Conservation (phyloP, 1,140 invertebrate species). For the Dendrolimus punctatus region DNA sequence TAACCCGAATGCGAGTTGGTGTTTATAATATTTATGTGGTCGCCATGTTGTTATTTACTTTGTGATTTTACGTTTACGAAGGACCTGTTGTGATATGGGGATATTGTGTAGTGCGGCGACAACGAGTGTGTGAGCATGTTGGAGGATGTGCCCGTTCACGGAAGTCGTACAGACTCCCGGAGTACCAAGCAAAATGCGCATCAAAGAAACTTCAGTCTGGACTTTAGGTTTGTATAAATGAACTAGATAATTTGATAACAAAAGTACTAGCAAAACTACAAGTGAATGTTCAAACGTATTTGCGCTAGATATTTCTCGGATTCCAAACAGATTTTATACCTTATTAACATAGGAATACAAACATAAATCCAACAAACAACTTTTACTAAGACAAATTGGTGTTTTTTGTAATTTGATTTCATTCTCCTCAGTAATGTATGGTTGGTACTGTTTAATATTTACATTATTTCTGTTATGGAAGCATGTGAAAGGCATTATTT, state of each 20-base stretch:
- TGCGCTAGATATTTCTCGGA: too few relatives aligned
- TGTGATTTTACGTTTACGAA: constrained; percentile 33
- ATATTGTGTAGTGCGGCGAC: constrained; percentile 42
- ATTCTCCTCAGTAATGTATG: too few relatives aligned
- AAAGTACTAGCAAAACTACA: constrained; percentile 1
- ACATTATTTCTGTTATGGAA: too few relatives aligned
- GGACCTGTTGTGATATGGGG: constrained; percentile 52
- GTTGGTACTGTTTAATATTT: too few relatives aligned
- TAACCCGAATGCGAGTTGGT: constrained; percentile 11
- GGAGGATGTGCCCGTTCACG: constrained; percentile 65
- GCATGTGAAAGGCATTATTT: too few relatives aligned
- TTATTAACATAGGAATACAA: too few relatives aligned
- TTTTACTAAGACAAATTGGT: too few relatives aligned
- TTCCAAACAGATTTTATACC: too few relatives aligned
- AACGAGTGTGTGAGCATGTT: constrained; percentile 59
- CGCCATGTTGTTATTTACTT: constrained; percentile 68
- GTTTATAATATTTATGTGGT: constrained; percentile 29
- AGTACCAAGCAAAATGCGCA: constrained; percentile 40
- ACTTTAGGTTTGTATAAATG: constrained; percentile 45
- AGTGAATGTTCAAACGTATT: too few relatives aligned
- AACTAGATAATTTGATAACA: constrained; percentile 7
- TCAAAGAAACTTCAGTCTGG: constrained; percentile 61
- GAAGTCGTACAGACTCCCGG: constrained; percentile 45
- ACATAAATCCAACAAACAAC: too few relatives aligned
- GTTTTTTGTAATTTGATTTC: too few relatives aligned